Evolutionary conservation across 2,888 invertebrate species (phyloP), one percentile per base, ranked within the genome.

Genomic region (Lagria hirta): DNA sequence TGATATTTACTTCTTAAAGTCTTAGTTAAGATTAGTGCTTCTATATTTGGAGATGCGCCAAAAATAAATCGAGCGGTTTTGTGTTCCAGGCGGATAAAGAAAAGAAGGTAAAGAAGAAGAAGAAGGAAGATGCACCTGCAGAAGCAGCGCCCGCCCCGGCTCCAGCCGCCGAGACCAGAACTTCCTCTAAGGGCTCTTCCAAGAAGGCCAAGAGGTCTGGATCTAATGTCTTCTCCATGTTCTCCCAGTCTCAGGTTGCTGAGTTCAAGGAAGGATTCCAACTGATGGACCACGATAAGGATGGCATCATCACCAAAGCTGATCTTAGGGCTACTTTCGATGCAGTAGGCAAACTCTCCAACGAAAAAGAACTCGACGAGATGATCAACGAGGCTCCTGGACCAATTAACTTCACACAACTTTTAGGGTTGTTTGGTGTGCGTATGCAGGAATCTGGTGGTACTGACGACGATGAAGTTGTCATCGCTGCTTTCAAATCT

Each of bases 171-270:
- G 80, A 83, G 61, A 77, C 81, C 60, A 80, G 88, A 69, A 83
- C 84, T 64, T 87, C 88, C 56, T 87, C 88, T 65, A 85, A 89
- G 61, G 87, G 90, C 62, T 88, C 88, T 73, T 81, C 81, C 62
- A 84, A 83, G 72, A 83, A 80, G 72, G 87, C 87, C 64, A 92
- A 92, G 77, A 84, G 91, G 72, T 83, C 88, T 71, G 93, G 93
- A 64, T 92, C 92, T 79, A 93, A 91, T 78, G 93, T 94, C 73
- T 94, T 94, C 83, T 92, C 93, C 70, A 92, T 93, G 88, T 94
- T 95, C 85, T 86, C 92, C 65, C 93, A 93, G 79, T 87, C 87
- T 76, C 93, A 94, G 80, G 90, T 94, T 68, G 90, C 92, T 66
- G 94, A 94, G 76, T 94, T 94, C 83, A 94, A 94, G 3, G 71